These are phyloP conservation scores for Patiria miniata DNA, from an alignment of 35 echinoderm and acorn worm genomes.

Conservation along the genomic window DNA sequence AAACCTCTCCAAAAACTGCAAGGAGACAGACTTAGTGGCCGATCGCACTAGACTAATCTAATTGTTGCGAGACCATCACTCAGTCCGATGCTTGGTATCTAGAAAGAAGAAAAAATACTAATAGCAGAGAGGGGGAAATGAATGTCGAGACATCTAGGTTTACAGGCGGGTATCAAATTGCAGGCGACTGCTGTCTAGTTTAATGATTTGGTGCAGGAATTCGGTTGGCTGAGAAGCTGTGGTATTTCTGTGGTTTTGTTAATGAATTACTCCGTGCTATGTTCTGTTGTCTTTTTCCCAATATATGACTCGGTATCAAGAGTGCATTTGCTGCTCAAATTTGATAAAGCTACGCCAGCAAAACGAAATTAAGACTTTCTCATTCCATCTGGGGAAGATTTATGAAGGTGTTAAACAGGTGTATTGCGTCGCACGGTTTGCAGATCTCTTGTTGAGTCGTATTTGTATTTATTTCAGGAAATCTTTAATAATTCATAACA, in stretches of 20 bases:
- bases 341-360: too few species aligned
- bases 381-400: too few species aligned
- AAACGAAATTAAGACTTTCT: too few species aligned
- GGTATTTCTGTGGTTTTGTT: neutral
- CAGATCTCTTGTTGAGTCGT: too few species aligned
- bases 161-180: neutral
- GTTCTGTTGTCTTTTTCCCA: too few species aligned
- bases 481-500: too few species aligned
- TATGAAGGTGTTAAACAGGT: too few species aligned
- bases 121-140: neutral
- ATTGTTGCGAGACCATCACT: constrained; percentile 11
- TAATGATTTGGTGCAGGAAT: neutral
- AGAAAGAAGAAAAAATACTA: neutral
- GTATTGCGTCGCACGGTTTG: too few species aligned
- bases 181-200: neutral
- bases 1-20: constrained; percentile 1
- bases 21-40: constrained; percentile 5
- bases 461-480: too few species aligned
- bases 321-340: too few species aligned
- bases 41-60: constrained; percentile 13
- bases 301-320: too few species aligned
- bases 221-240: neutral
- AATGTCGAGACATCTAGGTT: neutral
- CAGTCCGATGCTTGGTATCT: neutral
- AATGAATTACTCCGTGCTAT: too few species aligned